Conservation (phyloP, 2,888 invertebrate genomes). For the Chrysolina americana region DNA sequence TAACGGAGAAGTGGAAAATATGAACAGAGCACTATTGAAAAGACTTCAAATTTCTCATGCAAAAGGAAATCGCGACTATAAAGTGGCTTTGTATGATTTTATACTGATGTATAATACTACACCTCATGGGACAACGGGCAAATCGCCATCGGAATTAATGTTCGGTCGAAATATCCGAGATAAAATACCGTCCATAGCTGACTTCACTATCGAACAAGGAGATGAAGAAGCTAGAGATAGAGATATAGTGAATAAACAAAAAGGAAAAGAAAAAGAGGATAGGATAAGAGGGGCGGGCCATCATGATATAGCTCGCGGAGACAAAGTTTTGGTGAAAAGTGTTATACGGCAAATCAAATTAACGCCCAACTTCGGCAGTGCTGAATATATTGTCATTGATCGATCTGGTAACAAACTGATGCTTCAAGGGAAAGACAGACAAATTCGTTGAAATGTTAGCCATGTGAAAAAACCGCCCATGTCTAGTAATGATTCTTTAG, state of each 20-base stretch:
- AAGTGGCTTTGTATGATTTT: no score
- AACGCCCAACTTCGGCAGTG: conserved; percentile 9
- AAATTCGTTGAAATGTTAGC: no score
- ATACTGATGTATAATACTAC: no score
- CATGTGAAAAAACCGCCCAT: no score
- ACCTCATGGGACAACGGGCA: no score
- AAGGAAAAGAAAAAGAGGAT: conserved; percentile 53
- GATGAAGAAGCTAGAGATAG: conserved; percentile 49
- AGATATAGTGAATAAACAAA: conserved; percentile 52
- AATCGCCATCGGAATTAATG: conserved; percentile 53
- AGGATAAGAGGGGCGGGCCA: conserved; percentile 43
- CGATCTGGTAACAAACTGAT: conserved; percentile 37
- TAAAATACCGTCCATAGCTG: conserved; percentile 50
- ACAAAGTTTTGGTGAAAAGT: conserved; percentile 39
- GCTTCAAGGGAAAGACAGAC: no score
- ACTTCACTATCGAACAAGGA: conserved; percentile 28
- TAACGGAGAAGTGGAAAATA: no score
- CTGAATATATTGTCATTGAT: conserved; percentile 33
- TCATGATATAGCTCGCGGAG: conserved; percentile 37
- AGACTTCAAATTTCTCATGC: no score
- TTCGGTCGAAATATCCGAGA: conserved; percentile 52
- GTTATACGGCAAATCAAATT: conserved; percentile 33
- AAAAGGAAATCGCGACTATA: no score
- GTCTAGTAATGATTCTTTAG: no score
- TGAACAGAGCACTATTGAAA: no score